Base-by-base conservation (phyloP, 2,113 vertebrate genomes). In the Dendropsophus ebraccatus region DNA sequence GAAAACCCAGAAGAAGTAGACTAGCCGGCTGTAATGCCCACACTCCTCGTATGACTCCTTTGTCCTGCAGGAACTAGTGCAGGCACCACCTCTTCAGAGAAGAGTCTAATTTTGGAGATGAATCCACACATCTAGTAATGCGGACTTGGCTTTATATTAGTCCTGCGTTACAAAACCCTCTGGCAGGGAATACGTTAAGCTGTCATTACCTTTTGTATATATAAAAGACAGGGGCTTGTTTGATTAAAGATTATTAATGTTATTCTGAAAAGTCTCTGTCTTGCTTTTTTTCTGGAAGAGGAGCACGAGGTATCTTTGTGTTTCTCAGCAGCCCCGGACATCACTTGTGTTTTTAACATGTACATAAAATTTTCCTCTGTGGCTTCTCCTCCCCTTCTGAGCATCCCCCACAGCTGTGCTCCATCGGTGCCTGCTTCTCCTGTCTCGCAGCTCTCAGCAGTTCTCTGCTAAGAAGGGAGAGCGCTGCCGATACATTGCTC, bases 1-100 rank as follows among this genome's bases (percentile, higher is more conserved):
- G 91, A 99, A 99, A 94, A 98, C 98, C 41, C 98, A 96, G 92
- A 99, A 99, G 96, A 99, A 99, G 92, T 99, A 99, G 77, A 87
- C 89, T 75, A 5, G 49, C 9, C n/a, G 28, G 50, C 58, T 37
- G 37, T 25, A 37, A 30, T 45, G 62, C 37, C 6, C 69, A 30
- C 85, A 60, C 62, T 62, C 85, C 49, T 4, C 25, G 62, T 32
- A 13, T 54, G 74, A 79, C 62, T 28, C 49, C 21, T 72, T 45
- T 32, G 17, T 35, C 56, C 52, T 81, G 85, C 85, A 73, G 65
- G 30, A 67, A 72, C 35, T 19, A 72, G 41, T 50, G 50, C 25
- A 58, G 52, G 62, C 37, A 47, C 14, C n/a, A 56, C 50, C 76
- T 87, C 77, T 81, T 87, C 67, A 81, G 52, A 72, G 77, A 86